Percentiles rank a stretch among this genome's conserved stretches.
Conservation (phyloP, 2,888 invertebrate genomes). For the Cheilosia vulpina region DNA sequence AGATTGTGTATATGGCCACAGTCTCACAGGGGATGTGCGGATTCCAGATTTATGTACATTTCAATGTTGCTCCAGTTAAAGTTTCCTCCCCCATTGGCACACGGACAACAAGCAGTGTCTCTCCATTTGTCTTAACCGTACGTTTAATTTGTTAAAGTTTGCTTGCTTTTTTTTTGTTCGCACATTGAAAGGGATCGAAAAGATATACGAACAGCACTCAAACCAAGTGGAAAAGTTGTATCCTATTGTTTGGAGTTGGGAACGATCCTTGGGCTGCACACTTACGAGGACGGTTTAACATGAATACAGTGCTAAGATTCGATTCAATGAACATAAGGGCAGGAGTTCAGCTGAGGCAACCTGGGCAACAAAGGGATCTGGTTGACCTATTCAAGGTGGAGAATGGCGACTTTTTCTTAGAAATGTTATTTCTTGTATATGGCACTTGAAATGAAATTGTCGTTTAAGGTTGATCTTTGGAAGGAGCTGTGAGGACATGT, state of each 20-base stretch:
- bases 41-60: constrained; percentile 55
- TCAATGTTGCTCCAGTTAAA: constrained; percentile 57
- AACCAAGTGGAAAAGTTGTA: constrained; percentile 57
- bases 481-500: not conserved
- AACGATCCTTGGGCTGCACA: constrained; percentile 49
- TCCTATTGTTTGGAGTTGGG: constrained; percentile 56
- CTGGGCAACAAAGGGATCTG: constrained; percentile 31
- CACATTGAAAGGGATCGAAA: constrained; percentile 28
- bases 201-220: constrained; percentile 49
- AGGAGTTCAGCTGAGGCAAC: constrained; percentile 30
- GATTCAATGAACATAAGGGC: constrained; percentile 63
- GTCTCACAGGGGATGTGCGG: not conserved
- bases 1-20: constrained; percentile 29
- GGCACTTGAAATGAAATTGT: constrained; percentile 13
- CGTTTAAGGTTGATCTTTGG: not conserved
- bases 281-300: constrained; percentile 37
- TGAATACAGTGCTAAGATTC: constrained; percentile 50
- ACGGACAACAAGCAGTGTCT: constrained; percentile 18
- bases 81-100: constrained; percentile 13
- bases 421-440: not conserved
- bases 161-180: constrained; percentile 13
- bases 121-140: constrained; percentile 48
- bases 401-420: constrained; percentile 12
- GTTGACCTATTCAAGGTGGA: constrained; percentile 12
- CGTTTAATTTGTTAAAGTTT: constrained; percentile 57